These are phyloP conservation scores for Pelodytes ibericus DNA, from an alignment of 2,797 vertebrate genomes.

Conservation along the genomic window DNA sequence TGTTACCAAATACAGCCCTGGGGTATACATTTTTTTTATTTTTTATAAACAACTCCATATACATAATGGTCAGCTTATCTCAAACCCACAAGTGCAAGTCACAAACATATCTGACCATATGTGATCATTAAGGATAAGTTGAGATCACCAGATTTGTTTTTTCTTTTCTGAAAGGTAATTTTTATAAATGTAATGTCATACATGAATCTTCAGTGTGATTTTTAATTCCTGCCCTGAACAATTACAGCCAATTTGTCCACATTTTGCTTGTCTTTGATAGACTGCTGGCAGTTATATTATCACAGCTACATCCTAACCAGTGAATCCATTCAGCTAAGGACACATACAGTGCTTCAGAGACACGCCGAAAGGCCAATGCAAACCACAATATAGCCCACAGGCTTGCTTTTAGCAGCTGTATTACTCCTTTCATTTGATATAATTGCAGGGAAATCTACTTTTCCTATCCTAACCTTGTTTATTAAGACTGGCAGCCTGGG, in stretches of 20 bases:
- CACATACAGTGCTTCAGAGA: constrained; percentile 27
- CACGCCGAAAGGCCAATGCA: background rate
- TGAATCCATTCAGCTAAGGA: background rate
- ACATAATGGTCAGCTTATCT: too few relatives aligned
- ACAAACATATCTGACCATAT: background rate
- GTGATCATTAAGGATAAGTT: background rate
- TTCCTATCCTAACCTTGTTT: constrained; percentile 58
- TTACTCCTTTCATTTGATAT: constrained; percentile 53
- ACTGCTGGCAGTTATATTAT: background rate
- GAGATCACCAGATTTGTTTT: background rate
- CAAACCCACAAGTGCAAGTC: background rate
- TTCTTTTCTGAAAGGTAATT: too few relatives aligned
- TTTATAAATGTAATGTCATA: background rate
- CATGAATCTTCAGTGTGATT: background rate
- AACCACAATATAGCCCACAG: constrained; percentile 34
- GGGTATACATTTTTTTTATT: too few relatives aligned
- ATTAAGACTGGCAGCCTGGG: constrained; percentile 19
- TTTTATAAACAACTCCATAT: too few relatives aligned
- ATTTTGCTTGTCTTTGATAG: background rate
- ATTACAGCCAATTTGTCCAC: background rate
- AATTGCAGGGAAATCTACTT: constrained; percentile 54
- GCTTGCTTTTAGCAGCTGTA: constrained; percentile 46
- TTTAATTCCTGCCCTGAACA: background rate
- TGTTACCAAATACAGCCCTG: too few relatives aligned
- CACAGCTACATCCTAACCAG: background rate